Evolutionary conservation across 2,113 vertebrate species (phyloP).

Genomic region (Callithrix jacchus): DNA sequence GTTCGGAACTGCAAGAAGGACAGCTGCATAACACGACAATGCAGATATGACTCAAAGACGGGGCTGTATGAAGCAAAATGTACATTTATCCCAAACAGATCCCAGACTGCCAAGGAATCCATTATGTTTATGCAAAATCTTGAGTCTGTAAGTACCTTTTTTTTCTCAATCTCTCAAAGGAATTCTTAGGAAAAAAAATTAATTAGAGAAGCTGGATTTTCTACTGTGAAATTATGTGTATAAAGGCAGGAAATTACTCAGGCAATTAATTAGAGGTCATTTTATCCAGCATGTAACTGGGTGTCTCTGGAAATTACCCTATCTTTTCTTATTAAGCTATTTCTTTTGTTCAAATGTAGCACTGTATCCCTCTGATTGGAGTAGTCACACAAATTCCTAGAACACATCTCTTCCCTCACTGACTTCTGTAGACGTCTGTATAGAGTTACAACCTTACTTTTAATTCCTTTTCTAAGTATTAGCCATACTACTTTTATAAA

Average conservation of each 20-base stretch:
- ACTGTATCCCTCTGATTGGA: neutral
- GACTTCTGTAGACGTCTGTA: neutral
- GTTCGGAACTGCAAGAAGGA: slow-evolving; percentile 31
- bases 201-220: neutral
- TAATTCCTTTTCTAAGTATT: neutral
- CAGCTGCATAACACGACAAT: slow-evolving; percentile 47
- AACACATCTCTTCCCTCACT: neutral
- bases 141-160: slow-evolving; percentile 77
- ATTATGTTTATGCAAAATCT: slow-evolving; percentile 82
- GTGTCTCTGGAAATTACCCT: neutral
- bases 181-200: neutral
- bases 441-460: neutral
- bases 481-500: neutral
- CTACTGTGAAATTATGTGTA: neutral
- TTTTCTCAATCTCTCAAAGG: neutral
- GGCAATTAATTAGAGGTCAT: neutral
- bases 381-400: neutral
- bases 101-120: slow-evolving; percentile 67
- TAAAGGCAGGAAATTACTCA: neutral
- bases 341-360: neutral
- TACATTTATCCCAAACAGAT: slow-evolving; percentile 75
- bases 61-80: slow-evolving; percentile 77
- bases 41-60: slow-evolving; percentile 46
- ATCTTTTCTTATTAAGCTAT: neutral
- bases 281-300: neutral